These are phyloP conservation scores for Vanessa cardui DNA, from an alignment of 2,888 invertebrate genomes.

Conservation along the genomic window DNA sequence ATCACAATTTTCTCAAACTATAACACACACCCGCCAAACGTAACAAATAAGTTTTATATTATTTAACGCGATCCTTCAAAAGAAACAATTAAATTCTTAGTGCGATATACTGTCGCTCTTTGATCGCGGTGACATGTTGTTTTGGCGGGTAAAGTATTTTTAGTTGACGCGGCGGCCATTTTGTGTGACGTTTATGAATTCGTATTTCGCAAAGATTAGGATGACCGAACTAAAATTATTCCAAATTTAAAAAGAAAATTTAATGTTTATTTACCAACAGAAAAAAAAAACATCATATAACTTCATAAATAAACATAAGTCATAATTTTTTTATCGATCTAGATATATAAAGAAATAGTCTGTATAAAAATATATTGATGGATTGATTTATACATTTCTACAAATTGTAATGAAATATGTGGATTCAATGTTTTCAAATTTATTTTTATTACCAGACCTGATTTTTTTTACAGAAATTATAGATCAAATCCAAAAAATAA, in stretches of 20 bases:
- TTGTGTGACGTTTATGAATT: conserved; percentile 22
- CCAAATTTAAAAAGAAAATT: background rate
- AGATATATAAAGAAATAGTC: no score
- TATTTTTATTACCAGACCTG: no score
- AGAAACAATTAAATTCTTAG: conserved; percentile 51
- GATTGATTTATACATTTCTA: no score
- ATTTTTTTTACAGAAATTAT: no score
- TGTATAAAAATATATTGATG: no score
- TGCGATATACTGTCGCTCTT: conserved; percentile 43
- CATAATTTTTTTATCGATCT: no score
- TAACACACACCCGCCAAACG: background rate
- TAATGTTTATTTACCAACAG: no score
- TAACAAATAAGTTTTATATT: conserved; percentile 16
- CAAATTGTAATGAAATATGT: no score
- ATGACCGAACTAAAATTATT: background rate
- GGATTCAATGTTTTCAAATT: no score
- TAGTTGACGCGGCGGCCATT: conserved; percentile 29
- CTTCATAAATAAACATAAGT: no score
- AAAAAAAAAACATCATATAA: no score
- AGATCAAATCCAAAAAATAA: no score
- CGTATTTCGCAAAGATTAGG: conserved; percentile 8
- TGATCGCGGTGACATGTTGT: conserved; percentile 59
- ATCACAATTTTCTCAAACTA: background rate
- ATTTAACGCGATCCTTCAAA: conserved; percentile 47
- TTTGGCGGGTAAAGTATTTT: conserved; percentile 57